Percentiles rank a stretch among this genome's conserved stretches.
Evolutionary conservation across 2,113 vertebrate genomes (phyloP).

Genomic region (Lepus americanus): DNA sequence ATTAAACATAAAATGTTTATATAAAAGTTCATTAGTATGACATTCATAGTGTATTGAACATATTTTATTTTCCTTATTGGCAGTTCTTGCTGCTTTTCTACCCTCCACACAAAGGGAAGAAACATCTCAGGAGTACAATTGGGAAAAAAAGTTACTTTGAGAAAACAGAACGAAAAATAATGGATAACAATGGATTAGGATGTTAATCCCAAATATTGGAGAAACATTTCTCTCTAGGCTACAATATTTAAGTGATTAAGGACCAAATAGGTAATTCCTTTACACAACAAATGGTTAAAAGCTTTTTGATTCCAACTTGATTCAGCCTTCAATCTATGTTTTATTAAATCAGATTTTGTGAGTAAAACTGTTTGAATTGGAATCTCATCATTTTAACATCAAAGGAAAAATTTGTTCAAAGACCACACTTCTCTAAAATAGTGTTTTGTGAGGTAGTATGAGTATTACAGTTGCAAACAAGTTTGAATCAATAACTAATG

Average conservation of each 20-base stretch:
- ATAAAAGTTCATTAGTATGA: not conserved
- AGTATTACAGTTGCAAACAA: not conserved
- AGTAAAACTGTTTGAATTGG: not conserved
- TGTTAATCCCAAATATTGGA: not conserved
- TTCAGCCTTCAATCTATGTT: not conserved
- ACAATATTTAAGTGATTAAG: not conserved
- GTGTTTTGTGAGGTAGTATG: not conserved
- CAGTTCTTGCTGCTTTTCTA: not conserved
- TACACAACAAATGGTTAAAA: not conserved
- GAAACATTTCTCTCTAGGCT: not conserved
- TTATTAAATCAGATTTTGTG: not conserved
- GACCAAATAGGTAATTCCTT: not conserved
- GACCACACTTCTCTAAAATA: not conserved
- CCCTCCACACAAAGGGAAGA: not conserved
- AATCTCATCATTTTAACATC: not conserved
- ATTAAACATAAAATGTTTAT: not conserved
- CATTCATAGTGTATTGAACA: not conserved
- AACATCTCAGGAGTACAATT: not conserved
- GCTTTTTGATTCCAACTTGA: not conserved
- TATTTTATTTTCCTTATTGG: not conserved
- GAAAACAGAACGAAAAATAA: not conserved
- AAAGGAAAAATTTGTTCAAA: conserved; percentile 16
- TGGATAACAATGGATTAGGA: not conserved
- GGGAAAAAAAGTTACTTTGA: not conserved
- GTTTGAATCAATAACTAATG: conserved; percentile 9